phyloP scores from a whole-genome alignment of 2,888 invertebrate genomes.

The Mamestra brassicae region DNA sequence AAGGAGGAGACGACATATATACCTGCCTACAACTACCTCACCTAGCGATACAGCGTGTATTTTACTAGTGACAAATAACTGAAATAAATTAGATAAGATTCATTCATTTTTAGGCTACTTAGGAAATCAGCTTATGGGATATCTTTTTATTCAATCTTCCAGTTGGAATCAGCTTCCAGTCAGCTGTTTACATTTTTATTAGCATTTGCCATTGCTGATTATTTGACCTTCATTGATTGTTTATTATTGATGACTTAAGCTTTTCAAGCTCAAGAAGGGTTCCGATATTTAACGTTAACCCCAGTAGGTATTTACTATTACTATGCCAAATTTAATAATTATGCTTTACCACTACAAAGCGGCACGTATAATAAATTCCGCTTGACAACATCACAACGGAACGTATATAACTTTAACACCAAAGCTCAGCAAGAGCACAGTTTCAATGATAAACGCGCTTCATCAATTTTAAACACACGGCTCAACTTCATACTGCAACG shows the following conservation, averaged over 20 bases:
- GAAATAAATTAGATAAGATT: too few relatives aligned
- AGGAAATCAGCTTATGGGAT: neutral
- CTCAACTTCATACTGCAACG: constrained; percentile 74
- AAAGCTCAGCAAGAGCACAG: constrained; percentile 52
- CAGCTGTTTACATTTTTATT: too few relatives aligned
- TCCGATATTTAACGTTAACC: too few relatives aligned
- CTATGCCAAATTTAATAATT: neutral
- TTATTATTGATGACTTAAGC: too few relatives aligned
- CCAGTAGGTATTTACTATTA: too few relatives aligned
- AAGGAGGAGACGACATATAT: constrained; percentile 27
- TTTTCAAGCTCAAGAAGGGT: too few relatives aligned
- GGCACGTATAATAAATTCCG: constrained; percentile 8
- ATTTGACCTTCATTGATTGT: too few relatives aligned
- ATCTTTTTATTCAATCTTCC: neutral
- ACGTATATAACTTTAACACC: constrained; percentile 32
- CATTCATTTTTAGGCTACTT: neutral
- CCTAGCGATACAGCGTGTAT: constrained; percentile 39
- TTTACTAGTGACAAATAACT: neutral
- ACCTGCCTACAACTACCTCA: constrained; percentile 17
- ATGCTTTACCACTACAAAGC: neutral
- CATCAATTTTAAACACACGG: constrained; percentile 80
- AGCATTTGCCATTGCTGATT: too few relatives aligned
- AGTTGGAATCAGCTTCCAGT: too few relatives aligned
- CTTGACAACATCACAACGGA: constrained; percentile 25
- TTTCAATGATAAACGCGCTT: constrained; percentile 70